A percentile compares a stretch with the other conserved stretches of the same genome.
These are phyloP conservation scores for Craterocephalus amniculus DNA, from an alignment of 2,797 vertebrate genomes.

Conservation along the genomic window DNA sequence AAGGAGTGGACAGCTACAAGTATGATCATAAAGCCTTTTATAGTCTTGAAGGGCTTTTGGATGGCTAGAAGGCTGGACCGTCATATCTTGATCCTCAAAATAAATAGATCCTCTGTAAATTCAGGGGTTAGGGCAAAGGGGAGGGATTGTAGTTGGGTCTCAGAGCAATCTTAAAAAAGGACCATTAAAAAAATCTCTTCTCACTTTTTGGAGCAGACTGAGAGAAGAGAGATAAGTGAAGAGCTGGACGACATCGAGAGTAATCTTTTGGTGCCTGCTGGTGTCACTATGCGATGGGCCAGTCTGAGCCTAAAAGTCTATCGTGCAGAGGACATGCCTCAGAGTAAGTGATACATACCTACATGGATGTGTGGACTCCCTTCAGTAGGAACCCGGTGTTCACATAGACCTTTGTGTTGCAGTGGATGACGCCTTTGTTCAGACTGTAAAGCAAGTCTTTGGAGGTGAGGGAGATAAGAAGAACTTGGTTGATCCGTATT, in stretches of 20 bases:
- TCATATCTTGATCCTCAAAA: background rate
- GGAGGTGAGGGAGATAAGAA: conserved; percentile 91
- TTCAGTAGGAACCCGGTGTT: background rate
- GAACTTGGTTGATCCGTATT: conserved; percentile 96
- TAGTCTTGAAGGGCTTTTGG: background rate
- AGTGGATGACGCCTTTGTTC: conserved; percentile 97
- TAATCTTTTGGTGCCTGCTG: conserved; percentile 92
- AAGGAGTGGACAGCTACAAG: background rate
- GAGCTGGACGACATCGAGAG: conserved; percentile 94
- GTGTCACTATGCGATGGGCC: conserved; percentile 88
- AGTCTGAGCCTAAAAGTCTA: conserved; percentile 93
- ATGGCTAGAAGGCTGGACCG: background rate
- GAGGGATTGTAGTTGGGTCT: background rate
- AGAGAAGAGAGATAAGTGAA: conserved; percentile 83
- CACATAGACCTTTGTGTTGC: conserved; percentile 35
- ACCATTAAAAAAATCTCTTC: background rate
- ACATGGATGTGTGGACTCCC: background rate
- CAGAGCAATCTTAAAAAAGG: conserved; percentile 8
- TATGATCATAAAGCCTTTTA: background rate
- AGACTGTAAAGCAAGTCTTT: conserved; percentile 92
- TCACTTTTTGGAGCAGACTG: conserved; percentile 75
- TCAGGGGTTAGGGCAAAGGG: background rate
- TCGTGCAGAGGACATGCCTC: conserved; percentile 95
- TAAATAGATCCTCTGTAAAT: background rate
- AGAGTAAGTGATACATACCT: conserved; percentile 82